Percentiles rank a stretch among this genome's conserved stretches.
Conservation (phyloP, 2,888 invertebrate genomes). For the Rutpela maculata region DNA sequence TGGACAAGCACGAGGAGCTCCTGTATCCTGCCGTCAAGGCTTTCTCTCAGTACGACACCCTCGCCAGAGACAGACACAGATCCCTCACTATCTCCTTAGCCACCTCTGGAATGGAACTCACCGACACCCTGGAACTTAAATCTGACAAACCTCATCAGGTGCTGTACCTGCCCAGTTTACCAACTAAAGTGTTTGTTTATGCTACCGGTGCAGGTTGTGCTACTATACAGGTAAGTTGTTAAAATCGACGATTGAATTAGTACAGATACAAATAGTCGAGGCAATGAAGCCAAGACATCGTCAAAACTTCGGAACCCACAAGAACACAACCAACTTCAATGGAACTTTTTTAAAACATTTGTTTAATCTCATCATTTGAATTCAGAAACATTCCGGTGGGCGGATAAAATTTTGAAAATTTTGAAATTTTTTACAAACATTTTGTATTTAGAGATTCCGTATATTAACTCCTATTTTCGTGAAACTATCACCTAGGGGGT, state of each 20-base stretch:
- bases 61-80: constrained; percentile 79
- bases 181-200: constrained; percentile 83
- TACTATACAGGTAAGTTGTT: constrained; percentile 77
- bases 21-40: constrained; percentile 79
- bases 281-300: too few species aligned
- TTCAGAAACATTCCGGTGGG: too few species aligned
- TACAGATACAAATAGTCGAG: too few species aligned
- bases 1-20: constrained; percentile 79
- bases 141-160: constrained; percentile 76
- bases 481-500: too few species aligned
- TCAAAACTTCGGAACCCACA: too few species aligned
- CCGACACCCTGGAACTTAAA: constrained; percentile 79
- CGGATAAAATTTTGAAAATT: too few species aligned
- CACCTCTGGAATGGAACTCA: constrained; percentile 83
- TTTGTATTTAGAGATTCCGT: too few species aligned
- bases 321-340: too few species aligned
- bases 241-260: not conserved
- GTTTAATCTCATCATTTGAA: too few species aligned
- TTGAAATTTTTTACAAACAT: too few species aligned
- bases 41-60: constrained; percentile 77
- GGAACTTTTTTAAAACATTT: too few species aligned
- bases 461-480: too few species aligned
- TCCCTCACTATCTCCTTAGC: constrained; percentile 81
- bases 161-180: constrained; percentile 79
- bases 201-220: constrained; percentile 83